Conservation (phyloP, 2,113 vertebrate genomes). For the Petroica traversi region DNA sequence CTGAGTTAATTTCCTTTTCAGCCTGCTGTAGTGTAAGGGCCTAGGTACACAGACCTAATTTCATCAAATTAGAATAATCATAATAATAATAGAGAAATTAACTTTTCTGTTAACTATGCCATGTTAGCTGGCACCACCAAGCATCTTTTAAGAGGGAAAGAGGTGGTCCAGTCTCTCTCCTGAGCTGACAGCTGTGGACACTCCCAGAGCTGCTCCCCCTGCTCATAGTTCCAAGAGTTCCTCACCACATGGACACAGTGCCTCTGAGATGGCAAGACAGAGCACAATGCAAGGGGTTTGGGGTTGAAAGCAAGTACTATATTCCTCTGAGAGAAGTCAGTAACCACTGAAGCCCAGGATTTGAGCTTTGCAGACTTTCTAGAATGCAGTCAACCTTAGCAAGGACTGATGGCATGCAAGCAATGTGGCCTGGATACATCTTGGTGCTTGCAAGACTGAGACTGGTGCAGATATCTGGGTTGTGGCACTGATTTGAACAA, state of each 20-base stretch:
- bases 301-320: background rate
- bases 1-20: slow-evolving; percentile 71
- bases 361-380: background rate
- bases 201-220: background rate
- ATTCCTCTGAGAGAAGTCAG: background rate
- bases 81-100: background rate
- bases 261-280: background rate
- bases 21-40: slow-evolving; percentile 49
- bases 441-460: background rate
- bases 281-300: background rate
- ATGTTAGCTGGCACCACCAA: background rate
- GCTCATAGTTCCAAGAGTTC: background rate
- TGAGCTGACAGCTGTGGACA: background rate
- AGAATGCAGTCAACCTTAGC: background rate
- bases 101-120: background rate
- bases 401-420: background rate
- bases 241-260: background rate
- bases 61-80: slow-evolving; percentile 19
- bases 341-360: background rate
- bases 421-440: background rate
- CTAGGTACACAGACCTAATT: slow-evolving; percentile 67
- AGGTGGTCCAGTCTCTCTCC: background rate
- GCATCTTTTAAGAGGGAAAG: background rate
- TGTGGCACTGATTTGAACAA: background rate
- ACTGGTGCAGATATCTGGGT: background rate